Percentiles rank a stretch among this genome's conserved stretches.
These are phyloP conservation scores for Notarius quadriscutis DNA, from an alignment of 2,113 vertebrate genomes.

Conservation along the genomic window DNA sequence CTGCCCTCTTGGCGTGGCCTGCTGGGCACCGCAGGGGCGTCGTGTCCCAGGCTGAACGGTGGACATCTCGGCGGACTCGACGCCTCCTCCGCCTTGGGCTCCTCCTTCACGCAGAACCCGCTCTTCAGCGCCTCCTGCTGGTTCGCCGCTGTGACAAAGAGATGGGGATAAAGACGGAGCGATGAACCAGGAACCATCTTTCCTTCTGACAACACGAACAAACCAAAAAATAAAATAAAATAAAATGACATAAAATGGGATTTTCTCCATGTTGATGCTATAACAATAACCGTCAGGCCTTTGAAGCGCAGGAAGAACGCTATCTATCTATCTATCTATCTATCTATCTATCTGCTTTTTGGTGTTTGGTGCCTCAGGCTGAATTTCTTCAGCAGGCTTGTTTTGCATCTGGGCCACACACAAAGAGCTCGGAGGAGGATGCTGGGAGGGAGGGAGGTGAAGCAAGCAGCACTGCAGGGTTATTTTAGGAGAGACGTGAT, in stretches of 20 bases:
- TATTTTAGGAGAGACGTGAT: constrained; percentile 36
- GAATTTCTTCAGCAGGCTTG: constrained; percentile 15
- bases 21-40: constrained; percentile 67
- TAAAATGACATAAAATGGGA: neutral
- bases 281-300: constrained; percentile 25
- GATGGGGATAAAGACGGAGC: neutral
- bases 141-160: constrained; percentile 83
- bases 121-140: constrained; percentile 93
- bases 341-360: neutral
- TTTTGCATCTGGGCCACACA: constrained; percentile 38
- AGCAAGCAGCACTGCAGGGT: constrained; percentile 15
- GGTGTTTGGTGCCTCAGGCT: neutral
- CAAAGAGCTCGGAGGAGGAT: constrained; percentile 23
- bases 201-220: neutral
- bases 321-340: neutral
- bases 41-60: constrained; percentile 76
- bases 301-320: neutral
- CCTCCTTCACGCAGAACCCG: constrained; percentile 91
- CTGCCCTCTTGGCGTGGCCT: constrained; percentile 74
- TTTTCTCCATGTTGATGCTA: constrained; percentile 35
- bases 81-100: constrained; percentile 84
- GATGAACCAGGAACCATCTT: neutral
- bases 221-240: neutral
- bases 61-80: constrained; percentile 71
- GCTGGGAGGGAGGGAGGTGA: constrained; percentile 20